phyloP scores from a whole-genome alignment of 2,797 vertebrate genomes.

The Peromyscus melanophrys region DNA sequence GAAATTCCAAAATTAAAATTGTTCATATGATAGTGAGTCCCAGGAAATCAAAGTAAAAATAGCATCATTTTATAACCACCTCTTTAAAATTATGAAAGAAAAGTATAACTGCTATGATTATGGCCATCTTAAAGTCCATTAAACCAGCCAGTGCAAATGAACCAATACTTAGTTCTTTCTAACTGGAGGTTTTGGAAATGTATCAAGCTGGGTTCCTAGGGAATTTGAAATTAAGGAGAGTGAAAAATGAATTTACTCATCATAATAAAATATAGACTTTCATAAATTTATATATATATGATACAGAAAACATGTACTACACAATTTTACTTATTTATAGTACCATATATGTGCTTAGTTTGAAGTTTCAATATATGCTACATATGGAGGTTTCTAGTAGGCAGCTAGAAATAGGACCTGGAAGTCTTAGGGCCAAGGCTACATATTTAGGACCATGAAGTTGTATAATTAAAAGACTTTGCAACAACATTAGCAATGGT shows the following conservation, averaged over 20 bases:
- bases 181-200: not conserved
- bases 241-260: constrained; percentile 44
- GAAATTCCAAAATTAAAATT: not conserved
- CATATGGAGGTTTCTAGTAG: not conserved
- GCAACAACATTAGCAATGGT: not conserved
- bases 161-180: constrained; percentile 7
- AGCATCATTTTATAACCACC: not conserved
- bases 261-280: not conserved
- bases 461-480: not conserved
- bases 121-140: not conserved
- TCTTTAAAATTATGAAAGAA: constrained; percentile 2
- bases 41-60: constrained; percentile 49
- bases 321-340: not conserved
- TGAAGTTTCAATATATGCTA: not conserved
- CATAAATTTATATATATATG: not conserved
- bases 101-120: not conserved
- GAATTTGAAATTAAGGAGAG: constrained; percentile 2
- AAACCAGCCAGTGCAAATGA: constrained; percentile 34
- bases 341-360: not conserved
- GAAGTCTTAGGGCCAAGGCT: not conserved
- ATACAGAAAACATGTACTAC: not conserved
- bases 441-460: constrained; percentile 22
- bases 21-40: not conserved
- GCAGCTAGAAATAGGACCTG: not conserved
- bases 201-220: not conserved